Evolutionary conservation across 92 coral and sea anemone species (phyloP).

Genomic region (Umimayanthus chanpuru): DNA sequence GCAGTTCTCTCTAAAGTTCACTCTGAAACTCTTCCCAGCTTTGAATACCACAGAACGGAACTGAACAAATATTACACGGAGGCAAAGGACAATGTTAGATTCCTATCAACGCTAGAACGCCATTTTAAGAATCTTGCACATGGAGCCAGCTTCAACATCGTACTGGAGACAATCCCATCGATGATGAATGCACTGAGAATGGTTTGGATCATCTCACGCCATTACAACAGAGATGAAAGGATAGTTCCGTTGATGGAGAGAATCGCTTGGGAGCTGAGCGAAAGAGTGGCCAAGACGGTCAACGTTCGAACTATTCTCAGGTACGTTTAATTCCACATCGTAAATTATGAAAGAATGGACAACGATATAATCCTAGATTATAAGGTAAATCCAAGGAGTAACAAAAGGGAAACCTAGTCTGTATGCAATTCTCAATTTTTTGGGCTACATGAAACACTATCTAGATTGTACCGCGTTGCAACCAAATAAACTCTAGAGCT

Average conservation of each 20-base stretch:
- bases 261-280: conserved; percentile 99
- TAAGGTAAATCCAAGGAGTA: too few species aligned
- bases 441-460: too few species aligned
- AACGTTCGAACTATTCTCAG: conserved; percentile 92
- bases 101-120: conserved; percentile 92
- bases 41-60: conserved; percentile 96
- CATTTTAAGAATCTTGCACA: conserved; percentile 98
- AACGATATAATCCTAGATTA: too few species aligned
- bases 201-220: conserved; percentile 99
- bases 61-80: conserved; percentile 93
- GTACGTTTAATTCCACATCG: conserved; percentile 49
- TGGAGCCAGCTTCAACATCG: conserved; percentile 97
- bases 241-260: conserved; percentile 99
- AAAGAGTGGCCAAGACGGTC: conserved; percentile 94
- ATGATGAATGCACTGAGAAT: conserved; percentile 98
- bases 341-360: neutral
- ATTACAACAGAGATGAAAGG: conserved; percentile 98
- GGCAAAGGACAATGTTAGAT: conserved; percentile 97
- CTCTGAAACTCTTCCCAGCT: conserved; percentile 89
- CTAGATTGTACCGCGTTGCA: too few species aligned
- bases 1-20: conserved; percentile 77
- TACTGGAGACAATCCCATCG: conserved; percentile 97
- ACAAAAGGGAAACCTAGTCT: too few species aligned
- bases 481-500: too few species aligned
- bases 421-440: too few species aligned